Percentiles rank a stretch among this genome's conserved stretches.
These are phyloP conservation scores for Digitonthophagus gazella DNA, from an alignment of 2,888 invertebrate species.

Conservation along the genomic window DNA sequence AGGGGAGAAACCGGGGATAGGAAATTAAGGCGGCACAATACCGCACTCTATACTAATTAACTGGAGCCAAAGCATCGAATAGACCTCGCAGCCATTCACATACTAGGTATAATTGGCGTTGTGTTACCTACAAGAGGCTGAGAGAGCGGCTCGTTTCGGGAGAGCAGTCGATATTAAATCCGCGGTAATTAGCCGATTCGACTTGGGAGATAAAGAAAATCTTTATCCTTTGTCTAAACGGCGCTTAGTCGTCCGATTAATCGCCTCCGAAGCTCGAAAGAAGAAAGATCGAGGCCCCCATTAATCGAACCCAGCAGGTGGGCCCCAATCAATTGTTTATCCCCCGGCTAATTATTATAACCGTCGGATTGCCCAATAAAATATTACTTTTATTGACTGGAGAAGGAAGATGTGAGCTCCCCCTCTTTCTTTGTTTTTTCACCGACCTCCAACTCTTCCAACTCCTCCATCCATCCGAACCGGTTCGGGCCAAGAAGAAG, in stretches of 20 bases:
- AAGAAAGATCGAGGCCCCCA: not conserved
- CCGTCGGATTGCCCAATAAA: not conserved
- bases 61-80: conserved; percentile 21
- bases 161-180: not conserved
- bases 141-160: not conserved
- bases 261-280: not conserved
- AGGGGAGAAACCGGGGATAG: conserved; percentile 6
- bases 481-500: not conserved
- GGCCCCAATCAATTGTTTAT: not conserved
- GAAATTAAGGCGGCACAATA: conserved; percentile 20
- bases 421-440: no score
- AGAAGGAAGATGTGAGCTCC: no score
- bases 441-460: no score
- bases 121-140: conserved; percentile 18
- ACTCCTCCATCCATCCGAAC: no score
- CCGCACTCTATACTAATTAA: conserved; percentile 27
- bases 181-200: not conserved
- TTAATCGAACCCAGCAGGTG: not conserved
- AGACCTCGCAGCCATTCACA: conserved; percentile 23
- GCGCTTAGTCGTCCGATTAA: not conserved
- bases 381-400: no score
- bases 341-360: not conserved
- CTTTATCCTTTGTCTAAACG: not conserved
- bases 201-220: not conserved
- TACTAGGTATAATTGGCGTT: conserved; percentile 24